Conservation (phyloP, 2,888 invertebrate species). For the Lypha dubia region DNA sequence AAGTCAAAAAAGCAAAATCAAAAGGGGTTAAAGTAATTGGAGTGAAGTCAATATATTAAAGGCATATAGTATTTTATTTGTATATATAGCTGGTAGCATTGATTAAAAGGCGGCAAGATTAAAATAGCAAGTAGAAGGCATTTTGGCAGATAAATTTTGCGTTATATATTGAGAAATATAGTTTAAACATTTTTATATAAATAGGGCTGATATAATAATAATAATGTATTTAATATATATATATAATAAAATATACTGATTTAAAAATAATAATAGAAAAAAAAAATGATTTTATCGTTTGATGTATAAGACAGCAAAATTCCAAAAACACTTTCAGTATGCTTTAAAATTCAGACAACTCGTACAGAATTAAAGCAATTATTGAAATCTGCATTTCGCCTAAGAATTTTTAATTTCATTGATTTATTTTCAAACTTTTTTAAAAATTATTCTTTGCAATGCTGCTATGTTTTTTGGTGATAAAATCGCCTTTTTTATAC, state of each 20-base stretch:
- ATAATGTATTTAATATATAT: constrained; percentile 3
- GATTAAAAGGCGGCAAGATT: constrained; percentile 55
- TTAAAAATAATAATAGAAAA: constrained; percentile 42
- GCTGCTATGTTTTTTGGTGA: constrained; percentile 80
- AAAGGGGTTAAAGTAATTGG: constrained; percentile 11
- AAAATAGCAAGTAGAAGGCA: constrained; percentile 54
- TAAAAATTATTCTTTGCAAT: constrained; percentile 75
- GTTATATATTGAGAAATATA: constrained; percentile 60
- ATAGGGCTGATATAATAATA: neutral
- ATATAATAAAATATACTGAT: neutral
- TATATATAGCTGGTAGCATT: constrained; percentile 20
- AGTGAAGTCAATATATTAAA: constrained; percentile 21
- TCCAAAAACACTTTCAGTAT: constrained; percentile 78
- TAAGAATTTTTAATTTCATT: constrained; percentile 18
- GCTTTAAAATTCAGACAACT: constrained; percentile 80
- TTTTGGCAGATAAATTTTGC: constrained; percentile 61
- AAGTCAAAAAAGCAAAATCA: constrained; percentile 29
- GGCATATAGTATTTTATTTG: constrained; percentile 25
- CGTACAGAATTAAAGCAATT: constrained; percentile 79
- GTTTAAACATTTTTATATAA: constrained; percentile 12
- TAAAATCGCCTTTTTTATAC: constrained; percentile 76
- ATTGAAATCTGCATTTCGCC: constrained; percentile 81
- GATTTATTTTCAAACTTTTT: neutral
- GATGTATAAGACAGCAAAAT: constrained; percentile 60
- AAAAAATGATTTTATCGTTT: constrained; percentile 45